Percentiles rank a stretch among this genome's conserved stretches.
Evolutionary conservation across 1,140 invertebrate genomes (phyloP).

Genomic region (Pseudomyrmex pallidus): DNA sequence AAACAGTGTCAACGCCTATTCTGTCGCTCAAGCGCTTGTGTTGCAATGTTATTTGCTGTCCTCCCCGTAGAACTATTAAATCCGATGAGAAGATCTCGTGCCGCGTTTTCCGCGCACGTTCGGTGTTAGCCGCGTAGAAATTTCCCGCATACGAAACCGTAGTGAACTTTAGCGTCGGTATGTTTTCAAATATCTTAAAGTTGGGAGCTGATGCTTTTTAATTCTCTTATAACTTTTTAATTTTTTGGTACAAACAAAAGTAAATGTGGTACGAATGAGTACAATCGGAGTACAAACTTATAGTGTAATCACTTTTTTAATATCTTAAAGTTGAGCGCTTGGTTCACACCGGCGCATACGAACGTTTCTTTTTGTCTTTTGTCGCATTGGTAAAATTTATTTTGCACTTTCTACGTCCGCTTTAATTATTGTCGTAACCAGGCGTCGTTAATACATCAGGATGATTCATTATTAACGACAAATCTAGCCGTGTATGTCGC

Average conservation of each 20-base stretch:
- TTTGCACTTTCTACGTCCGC: neutral
- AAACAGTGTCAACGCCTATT: conserved; percentile 31
- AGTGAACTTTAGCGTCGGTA: no score
- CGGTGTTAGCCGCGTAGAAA: conserved; percentile 9
- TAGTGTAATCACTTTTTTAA: no score
- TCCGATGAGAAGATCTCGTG: conserved; percentile 2
- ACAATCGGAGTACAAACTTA: no score
- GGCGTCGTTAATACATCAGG: conserved; percentile 10
- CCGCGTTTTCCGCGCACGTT: conserved; percentile 30
- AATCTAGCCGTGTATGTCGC: conserved; percentile 8
- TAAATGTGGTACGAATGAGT: no score
- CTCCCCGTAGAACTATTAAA: conserved; percentile 49
- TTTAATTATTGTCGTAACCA: conserved; percentile 49
- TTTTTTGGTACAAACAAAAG: no score
- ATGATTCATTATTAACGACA: conserved; percentile 41
- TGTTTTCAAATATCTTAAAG: no score
- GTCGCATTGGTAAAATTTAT: conserved; percentile 46
- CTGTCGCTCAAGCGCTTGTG: conserved; percentile 18
- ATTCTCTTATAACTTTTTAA: no score
- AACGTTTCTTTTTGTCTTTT: neutral
- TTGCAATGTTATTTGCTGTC: conserved; percentile 14
- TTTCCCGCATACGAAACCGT: conserved; percentile 24
- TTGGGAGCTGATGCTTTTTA: no score
- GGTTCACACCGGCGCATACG: no score
- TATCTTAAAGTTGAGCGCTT: no score